Base-by-base conservation (phyloP, 2,797 vertebrate genomes). In the Tamandua tetradactyla region DNA sequence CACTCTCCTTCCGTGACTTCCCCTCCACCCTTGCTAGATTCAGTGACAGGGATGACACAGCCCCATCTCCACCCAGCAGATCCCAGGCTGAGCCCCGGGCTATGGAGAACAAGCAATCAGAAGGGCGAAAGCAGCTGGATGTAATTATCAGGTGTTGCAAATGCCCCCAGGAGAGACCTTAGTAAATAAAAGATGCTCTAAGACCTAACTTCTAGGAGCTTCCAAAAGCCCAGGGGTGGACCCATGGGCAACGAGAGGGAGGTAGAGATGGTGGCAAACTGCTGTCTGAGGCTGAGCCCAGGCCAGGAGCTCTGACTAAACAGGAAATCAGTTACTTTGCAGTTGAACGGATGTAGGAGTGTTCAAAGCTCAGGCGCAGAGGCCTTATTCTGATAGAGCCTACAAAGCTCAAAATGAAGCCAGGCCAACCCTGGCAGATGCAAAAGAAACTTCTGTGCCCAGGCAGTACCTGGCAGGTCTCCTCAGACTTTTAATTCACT, bases 301-400 rank as follows among this genome's bases (percentile, higher is more conserved):
- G 94, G 76, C 92, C 40, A 92, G 90, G 37, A 74, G 93, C 79
- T 37, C 18, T 95, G 95, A 95, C 95, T 95, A 92, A 96, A 97
- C 96, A 97, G 97, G 97, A 97, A 97, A 89, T 49, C 1, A 15
- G 96, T 88, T 87, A 87, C 89, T 80, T 30, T n/a, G 89, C 62
- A 78, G 91, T 32, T n/a, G 55, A 91, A 74, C 72, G 37, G 94
- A 95, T 95, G 79, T 68, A 11, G 37, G 87, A 42, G 52, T 14
- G 55, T 89, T 94, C 93, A 88, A 59, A 88, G 78, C 18, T 1
- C 10, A 30, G 47, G 68, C 40, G 52, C 61, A 11, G 61, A 5
- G 89, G 52, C 35, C 57, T 20, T 7, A 27, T 55, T 87, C 83
- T 17, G 49, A 74, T 25, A 52, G 74, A 66, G 22, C 64, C 78